A percentile compares a stretch with the other conserved stretches of the same genome.
Evolutionary conservation across 2,888 invertebrate species (phyloP).

Genomic region (Himalopsyche tibetana): DNA sequence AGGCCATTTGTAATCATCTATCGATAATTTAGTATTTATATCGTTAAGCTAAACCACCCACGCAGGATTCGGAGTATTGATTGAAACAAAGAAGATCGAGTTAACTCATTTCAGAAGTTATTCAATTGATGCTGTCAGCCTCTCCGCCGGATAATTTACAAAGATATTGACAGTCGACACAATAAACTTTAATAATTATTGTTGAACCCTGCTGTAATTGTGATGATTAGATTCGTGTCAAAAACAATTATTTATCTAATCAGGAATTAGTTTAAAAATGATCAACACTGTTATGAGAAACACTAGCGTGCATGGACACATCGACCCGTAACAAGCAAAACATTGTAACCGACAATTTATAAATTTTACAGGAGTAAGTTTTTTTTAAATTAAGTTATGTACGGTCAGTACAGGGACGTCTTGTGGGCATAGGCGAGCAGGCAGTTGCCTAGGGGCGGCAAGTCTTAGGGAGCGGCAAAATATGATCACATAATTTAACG

Average conservation of each 20-base stretch:
- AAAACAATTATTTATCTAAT: background rate
- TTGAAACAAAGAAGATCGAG: slow-evolving; percentile 9
- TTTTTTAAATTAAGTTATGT: no score
- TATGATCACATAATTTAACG: no score
- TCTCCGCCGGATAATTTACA: background rate
- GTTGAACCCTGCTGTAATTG: background rate
- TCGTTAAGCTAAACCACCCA: background rate
- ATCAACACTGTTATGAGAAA: no score
- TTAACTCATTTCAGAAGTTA: slow-evolving; percentile 12
- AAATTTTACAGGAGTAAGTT: no score
- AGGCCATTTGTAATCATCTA: slow-evolving; percentile 15
- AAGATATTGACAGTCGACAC: slow-evolving; percentile 1
- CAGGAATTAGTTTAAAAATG: background rate
- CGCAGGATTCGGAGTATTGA: background rate
- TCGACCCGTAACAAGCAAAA: no score
- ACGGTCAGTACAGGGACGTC: no score
- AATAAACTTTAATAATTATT: slow-evolving; percentile 5
- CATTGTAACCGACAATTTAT: no score
- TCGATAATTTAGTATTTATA: background rate
- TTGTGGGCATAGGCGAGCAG: no score
- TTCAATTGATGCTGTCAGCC: background rate
- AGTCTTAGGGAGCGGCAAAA: no score
- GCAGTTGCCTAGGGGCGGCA: no score
- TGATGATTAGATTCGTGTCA: slow-evolving; percentile 7
- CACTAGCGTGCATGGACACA: no score